A percentile compares a stretch with the other conserved stretches of the same genome.
These are phyloP conservation scores for Lypha dubia DNA, from an alignment of 2,888 invertebrate genomes.

Conservation along the genomic window DNA sequence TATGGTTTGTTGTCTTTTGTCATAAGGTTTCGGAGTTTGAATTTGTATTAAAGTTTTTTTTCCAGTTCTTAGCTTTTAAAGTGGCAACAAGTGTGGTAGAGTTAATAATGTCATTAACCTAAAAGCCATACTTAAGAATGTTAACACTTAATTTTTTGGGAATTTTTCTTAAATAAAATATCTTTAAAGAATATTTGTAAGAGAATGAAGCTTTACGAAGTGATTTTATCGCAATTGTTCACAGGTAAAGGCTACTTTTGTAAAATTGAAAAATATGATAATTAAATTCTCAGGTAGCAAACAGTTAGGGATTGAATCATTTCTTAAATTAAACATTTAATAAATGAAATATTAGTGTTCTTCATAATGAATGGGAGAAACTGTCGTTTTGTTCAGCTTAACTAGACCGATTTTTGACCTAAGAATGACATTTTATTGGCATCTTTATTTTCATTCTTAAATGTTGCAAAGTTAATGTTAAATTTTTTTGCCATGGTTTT, in stretches of 20 bases:
- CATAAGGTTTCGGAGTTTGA: conserved; percentile 50
- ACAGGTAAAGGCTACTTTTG: not conserved
- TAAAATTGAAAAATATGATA: not conserved
- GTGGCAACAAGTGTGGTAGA: not conserved
- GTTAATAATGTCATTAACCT: conserved; percentile 51
- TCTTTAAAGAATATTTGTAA: conserved; percentile 4
- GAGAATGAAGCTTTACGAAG: not conserved
- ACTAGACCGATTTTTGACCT: no score
- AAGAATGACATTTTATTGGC: no score
- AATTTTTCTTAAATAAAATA: not conserved
- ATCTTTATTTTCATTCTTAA: no score
- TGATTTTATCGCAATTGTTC: conserved; percentile 12
- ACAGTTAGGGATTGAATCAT: not conserved
- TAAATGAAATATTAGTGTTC: no score
- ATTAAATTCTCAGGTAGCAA: not conserved
- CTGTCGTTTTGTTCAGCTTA: no score
- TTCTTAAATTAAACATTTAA: not conserved
- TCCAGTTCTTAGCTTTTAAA: conserved; percentile 6
- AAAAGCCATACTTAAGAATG: conserved; percentile 14
- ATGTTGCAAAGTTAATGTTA: no score
- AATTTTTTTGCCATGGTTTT: no score
- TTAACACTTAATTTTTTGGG: not conserved
- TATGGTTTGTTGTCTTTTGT: not conserved
- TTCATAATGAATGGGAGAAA: no score
- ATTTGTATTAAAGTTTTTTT: not conserved